These are phyloP conservation scores for Gephyroberyx darwinii DNA, from an alignment of 2,797 vertebrate genomes.

Conservation along the genomic window DNA sequence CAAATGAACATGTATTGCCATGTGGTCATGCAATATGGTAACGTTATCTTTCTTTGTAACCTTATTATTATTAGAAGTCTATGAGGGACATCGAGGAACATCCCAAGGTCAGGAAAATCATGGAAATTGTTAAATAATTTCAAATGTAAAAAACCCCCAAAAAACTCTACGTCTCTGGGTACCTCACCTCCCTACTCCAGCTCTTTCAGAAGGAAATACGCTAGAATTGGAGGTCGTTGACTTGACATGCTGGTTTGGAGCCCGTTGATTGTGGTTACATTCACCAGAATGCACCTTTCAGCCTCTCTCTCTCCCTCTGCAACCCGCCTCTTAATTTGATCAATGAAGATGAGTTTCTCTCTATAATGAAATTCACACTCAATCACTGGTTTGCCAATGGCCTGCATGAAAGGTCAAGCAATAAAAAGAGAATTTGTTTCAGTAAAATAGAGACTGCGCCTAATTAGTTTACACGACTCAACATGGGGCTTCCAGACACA, in stretches of 20 bases:
- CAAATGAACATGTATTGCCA: conserved; percentile 33
- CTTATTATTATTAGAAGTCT: conserved; percentile 21
- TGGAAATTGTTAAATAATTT: background rate
- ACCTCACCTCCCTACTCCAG: background rate
- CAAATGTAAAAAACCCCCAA: background rate
- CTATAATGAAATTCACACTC: conserved; percentile 73
- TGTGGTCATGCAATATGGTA: conserved; percentile 23
- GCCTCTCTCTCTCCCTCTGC: conserved; percentile 39
- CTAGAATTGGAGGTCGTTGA: conserved; percentile 29
- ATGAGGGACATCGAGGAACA: conserved; percentile 9
- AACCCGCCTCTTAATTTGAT: conserved; percentile 67
- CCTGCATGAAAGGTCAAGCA: conserved; percentile 76
- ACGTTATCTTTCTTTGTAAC: background rate
- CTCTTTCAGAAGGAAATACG: conserved; percentile 24
- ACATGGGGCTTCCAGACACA: conserved; percentile 51
- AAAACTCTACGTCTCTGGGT: background rate
- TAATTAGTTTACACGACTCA: conserved; percentile 70
- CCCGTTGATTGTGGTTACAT: conserved; percentile 54
- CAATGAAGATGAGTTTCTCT: conserved; percentile 78
- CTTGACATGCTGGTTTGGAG: conserved; percentile 25
- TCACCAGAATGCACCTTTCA: conserved; percentile 51
- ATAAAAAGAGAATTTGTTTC: conserved; percentile 71
- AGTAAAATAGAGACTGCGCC: conserved; percentile 29
- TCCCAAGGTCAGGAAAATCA: background rate
- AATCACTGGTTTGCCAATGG: conserved; percentile 75